phyloP scores from a whole-genome alignment of 1,140 invertebrate genomes.

The Lanistes nyassanus region DNA sequence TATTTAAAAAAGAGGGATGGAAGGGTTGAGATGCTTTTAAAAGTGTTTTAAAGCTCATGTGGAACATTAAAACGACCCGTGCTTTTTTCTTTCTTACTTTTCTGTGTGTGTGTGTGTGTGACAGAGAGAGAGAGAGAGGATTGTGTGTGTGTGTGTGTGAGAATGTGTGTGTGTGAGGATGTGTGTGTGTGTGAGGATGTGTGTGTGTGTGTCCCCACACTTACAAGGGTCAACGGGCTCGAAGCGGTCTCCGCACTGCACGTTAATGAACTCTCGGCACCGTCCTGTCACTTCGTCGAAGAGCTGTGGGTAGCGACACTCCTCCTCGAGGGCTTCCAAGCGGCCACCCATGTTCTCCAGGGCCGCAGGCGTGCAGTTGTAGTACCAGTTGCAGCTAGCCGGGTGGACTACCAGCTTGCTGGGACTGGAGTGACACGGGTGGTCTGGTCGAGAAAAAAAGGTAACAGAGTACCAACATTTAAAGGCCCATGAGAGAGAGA shows the following conservation, averaged over 20 bases:
- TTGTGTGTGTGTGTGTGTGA: no score
- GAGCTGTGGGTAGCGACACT: constrained; percentile 55
- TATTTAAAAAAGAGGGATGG: no score
- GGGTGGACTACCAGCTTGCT: constrained; percentile 34
- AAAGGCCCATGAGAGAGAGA: no score
- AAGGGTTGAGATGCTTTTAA: no score
- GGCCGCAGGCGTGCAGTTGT: constrained; percentile 40
- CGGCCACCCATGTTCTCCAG: constrained; percentile 6
- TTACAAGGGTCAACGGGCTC: constrained; percentile 56
- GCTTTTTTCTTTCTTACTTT: not conserved
- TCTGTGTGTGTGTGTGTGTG: constrained; percentile 7
- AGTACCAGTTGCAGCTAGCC: constrained; percentile 45
- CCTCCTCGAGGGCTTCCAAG: constrained; percentile 28
- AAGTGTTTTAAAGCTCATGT: no score
- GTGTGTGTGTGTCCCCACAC: constrained; percentile 25
- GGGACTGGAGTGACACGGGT: constrained; percentile 31
- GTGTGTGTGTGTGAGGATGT: constrained; percentile 2
- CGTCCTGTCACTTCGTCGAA: constrained; percentile 38
- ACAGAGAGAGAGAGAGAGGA: not conserved
- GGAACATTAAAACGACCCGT: no score
- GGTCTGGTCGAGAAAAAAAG: constrained; percentile 14
- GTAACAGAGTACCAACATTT: no score
- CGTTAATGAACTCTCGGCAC: constrained; percentile 51
- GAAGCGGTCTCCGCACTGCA: constrained; percentile 45
- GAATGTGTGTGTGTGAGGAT: no score